Base-by-base conservation (phyloP, 2,797 vertebrate species). In the Acrocephalus scirpaceus region DNA sequence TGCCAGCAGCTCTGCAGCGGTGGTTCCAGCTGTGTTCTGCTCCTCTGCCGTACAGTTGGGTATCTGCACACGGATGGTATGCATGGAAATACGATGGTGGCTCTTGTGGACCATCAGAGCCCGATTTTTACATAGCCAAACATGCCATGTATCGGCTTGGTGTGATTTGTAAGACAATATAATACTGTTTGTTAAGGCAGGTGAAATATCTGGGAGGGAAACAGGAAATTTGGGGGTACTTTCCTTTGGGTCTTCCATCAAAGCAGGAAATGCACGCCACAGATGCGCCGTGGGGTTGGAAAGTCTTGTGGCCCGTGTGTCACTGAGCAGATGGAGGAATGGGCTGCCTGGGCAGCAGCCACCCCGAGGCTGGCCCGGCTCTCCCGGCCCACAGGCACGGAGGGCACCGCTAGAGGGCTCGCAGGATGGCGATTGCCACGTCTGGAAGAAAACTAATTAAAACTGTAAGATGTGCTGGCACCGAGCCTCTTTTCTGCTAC, bases 381-480 rank as follows among this genome's bases (percentile, higher is more conserved):
- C 50, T n/a, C 70, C 32, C 0, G 0, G 5, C 26, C 45, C 22
- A 8, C 0, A 1, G 3, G 42, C 53, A 18, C 0, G 0, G 38
- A 22, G 38, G 11, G 45, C 53, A 22, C 51, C 2, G 1, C 69
- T 90, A 44, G 65, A 77, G 61, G 56, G 32, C 80, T 92, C 4
- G 0, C 40, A 44, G 30, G 22, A 51, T 67, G 78, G 27, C 30
- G 18, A 20, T 57, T 36, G 15, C 5, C 17, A 7, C 0, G 0
- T n/a, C 58, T 69, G 23, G 64, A 36, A 32, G 27, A 42, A 40
- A 61, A 44, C 5, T 7, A 20, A 62, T 60, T 73, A 53, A 60
- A 30, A 47, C 10, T 42, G 13, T 29, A 38, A 61, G n/a, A 36
- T 22, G 44, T 40, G 20, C 53, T 4, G 7, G 45, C 60, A 26